Evolutionary conservation across 2,113 vertebrate species (phyloP).

Genomic region (Gallinago jamesoni): DNA sequence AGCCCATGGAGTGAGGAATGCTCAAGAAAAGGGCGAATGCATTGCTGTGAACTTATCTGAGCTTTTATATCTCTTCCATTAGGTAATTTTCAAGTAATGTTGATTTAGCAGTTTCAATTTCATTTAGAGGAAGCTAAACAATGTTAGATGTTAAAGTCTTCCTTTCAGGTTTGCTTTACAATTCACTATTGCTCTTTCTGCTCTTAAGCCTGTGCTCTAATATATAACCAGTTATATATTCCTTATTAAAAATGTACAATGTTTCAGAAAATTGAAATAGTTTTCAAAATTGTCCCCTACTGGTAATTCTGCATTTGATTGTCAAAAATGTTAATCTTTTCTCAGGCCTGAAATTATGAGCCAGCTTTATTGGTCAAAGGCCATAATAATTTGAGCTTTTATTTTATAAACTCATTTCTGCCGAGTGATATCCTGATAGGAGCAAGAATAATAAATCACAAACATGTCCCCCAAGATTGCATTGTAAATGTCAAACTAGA

Average conservation of each 20-base stretch:
- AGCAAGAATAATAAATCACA: conserved; percentile 96
- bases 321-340: conserved; percentile 93
- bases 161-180: conserved; percentile 60
- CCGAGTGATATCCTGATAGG: conserved; percentile 89
- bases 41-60: background rate
- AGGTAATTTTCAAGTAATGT: conserved; percentile 63
- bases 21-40: background rate
- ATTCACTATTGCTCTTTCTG: conserved; percentile 29
- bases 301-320: conserved; percentile 83
- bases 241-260: conserved; percentile 68
- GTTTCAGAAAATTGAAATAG: conserved; percentile 75
- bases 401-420: conserved; percentile 96
- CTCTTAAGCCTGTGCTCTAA: conserved; percentile 27
- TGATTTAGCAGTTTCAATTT: conserved; percentile 64
- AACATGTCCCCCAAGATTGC: conserved; percentile 93
- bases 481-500: conserved; percentile 95
- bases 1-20: background rate
- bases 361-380: conserved; percentile 93
- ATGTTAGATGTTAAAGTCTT: conserved; percentile 43
- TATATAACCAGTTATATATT: conserved; percentile 26
- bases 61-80: conserved; percentile 38
- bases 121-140: conserved; percentile 59
- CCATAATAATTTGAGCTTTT: conserved; percentile 93
- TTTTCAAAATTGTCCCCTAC: conserved; percentile 72
- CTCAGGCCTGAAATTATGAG: conserved; percentile 89